Evolutionary conservation across 2,113 vertebrate genomes (phyloP).

Genomic region (Oxyruncus cristatus): DNA sequence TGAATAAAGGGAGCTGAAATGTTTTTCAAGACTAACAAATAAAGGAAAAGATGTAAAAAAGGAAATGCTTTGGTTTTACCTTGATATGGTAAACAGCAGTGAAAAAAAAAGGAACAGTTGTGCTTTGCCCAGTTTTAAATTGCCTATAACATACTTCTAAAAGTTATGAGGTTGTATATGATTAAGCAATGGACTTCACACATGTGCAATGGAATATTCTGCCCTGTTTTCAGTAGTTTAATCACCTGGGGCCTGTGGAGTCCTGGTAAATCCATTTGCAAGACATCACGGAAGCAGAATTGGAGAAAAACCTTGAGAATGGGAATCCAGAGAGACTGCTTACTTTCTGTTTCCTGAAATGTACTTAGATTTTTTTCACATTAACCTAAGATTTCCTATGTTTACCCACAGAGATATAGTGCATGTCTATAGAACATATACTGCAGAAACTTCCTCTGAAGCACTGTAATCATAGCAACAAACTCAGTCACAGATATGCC

Average conservation of each 20-base stretch:
- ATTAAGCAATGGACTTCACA: slow-evolving; percentile 56
- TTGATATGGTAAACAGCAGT: not conserved
- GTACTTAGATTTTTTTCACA: not conserved
- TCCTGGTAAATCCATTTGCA: slow-evolving; percentile 59
- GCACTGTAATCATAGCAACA: not conserved
- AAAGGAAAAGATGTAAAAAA: not conserved
- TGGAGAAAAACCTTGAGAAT: slow-evolving; percentile 21
- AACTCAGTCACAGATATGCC: not conserved
- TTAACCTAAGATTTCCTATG: slow-evolving; percentile 22
- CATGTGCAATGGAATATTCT: slow-evolving; percentile 19
- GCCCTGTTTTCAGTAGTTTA: slow-evolving; percentile 45
- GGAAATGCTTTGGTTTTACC: not conserved
- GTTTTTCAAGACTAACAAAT: not conserved
- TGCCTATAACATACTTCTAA: not conserved
- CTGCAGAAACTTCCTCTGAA: not conserved
- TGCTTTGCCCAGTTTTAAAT: slow-evolving; percentile 28
- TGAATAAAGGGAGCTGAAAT: not conserved
- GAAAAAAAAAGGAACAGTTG: not conserved
- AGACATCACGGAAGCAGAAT: not conserved
- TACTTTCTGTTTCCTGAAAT: slow-evolving; percentile 49
- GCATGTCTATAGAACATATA: not conserved
- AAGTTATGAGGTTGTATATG: slow-evolving; percentile 21
- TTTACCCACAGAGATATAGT: not conserved
- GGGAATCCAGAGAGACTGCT: not conserved
- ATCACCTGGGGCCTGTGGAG: not conserved